Base-by-base conservation (phyloP, 2,888 invertebrate species). In the Leptinotarsa peninsularis region DNA sequence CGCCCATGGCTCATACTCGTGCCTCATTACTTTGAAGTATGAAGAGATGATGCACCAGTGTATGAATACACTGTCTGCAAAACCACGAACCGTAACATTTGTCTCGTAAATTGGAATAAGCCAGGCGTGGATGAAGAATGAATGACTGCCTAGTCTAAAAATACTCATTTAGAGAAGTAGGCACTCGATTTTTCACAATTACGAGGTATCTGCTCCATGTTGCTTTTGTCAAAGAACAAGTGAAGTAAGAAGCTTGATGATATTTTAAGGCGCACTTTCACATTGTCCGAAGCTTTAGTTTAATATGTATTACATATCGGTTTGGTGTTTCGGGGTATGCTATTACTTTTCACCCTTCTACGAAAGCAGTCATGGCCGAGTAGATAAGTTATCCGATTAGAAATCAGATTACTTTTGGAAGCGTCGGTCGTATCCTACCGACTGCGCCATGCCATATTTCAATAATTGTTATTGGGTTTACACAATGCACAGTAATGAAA, bases 61-160 rank as follows among this genome's bases (percentile, higher is more conserved):
- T 58, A 58, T 58, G 70, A 58, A 27, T 49, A 21, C 50, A 43
- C 70, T 58, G 70, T 70, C 50, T 68, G 52, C 58, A 43, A 43
- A 56, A 33, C 58, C 70, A 17, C 49, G 43, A 70, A 43, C 23
- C 70, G 58, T 70, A 49, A 60, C 70, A 58, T 21, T 56, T 50
- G 49, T 58, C 58, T 58, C 58, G 70, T 60, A 70, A 70, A 70
- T 70, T 70, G 70, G 70, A 70, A 60, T 49, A 56, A 58, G 43
- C 49, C 58, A 60, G 58, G 70, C 70, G 58, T 58, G 33, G 21
- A 70, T 70, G 70, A 70, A 70, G 70, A 70, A 70, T 70, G 70
- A 49, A 70, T 58, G 63, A 63, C 63, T 43, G 58, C 4, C 1
- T 43, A 18, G 63, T 63, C 63, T 63, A 43, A 63, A 33, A 63